Evolutionary conservation across 2,113 vertebrate genomes (phyloP).

Genomic region (Tenebrosternarchus preto): DNA sequence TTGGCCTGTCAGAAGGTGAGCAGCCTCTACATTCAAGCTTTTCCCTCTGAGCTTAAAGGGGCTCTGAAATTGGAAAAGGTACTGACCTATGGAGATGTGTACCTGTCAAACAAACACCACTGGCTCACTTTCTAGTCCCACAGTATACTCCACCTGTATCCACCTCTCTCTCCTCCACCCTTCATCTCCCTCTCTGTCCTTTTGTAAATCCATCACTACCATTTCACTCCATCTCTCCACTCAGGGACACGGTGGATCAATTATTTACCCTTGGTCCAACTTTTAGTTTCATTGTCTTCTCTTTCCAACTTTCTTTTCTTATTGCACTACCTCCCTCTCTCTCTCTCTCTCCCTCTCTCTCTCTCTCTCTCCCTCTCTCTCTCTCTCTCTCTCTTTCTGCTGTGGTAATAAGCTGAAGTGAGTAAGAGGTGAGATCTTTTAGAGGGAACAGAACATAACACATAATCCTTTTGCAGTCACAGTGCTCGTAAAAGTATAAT

Average conservation of each 20-base stretch:
- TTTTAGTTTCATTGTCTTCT: not conserved
- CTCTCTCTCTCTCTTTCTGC: conserved; percentile 25
- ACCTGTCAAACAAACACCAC: conserved; percentile 72
- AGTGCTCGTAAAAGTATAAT: too few species aligned
- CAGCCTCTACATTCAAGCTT: conserved; percentile 67
- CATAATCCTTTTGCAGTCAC: too few species aligned
- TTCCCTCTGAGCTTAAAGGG: conserved; percentile 68
- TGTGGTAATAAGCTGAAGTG: conserved; percentile 24
- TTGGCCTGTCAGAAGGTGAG: conserved; percentile 69
- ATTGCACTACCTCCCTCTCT: not conserved
- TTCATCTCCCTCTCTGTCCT: not conserved
- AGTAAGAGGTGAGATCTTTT: conserved; percentile 13
- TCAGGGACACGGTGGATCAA: too few species aligned
- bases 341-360: conserved; percentile 4
- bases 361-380: not conserved
- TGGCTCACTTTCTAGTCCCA: not conserved
- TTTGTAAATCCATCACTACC: too few species aligned
- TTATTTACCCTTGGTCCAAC: too few species aligned
- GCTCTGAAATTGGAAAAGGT: conserved; percentile 70
- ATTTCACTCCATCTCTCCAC: too few species aligned
- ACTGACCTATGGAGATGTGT: conserved; percentile 69
- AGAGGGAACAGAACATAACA: not conserved
- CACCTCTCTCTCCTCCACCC: not conserved
- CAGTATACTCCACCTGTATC: not conserved
- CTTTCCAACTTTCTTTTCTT: conserved; percentile 9